Evolutionary conservation across 2,797 vertebrate genomes (phyloP), one percentile per base, ranked within the genome.

Genomic region (Toxotes lorentzi): DNA sequence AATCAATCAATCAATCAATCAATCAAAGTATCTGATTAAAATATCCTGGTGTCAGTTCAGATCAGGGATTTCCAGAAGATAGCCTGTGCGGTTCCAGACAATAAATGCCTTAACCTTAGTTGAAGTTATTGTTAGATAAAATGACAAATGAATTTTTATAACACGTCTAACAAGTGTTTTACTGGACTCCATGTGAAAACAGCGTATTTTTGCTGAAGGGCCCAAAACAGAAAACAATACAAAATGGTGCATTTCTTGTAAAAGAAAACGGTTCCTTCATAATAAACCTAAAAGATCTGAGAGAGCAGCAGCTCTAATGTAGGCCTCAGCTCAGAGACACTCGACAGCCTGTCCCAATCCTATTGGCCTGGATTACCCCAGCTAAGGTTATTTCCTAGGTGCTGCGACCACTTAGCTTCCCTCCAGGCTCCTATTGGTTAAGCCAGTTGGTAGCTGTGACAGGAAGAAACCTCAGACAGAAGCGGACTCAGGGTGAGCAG

Each of bases 281-380:
- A n/a, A 41, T 41, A 0, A 30, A 58, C 43, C 2, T 41, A n/a
- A 38, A 21, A 11, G 6, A 17, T 61, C 3, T 53, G 4, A 27
- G 24, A 23, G 3, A 41, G 6, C 19, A 43, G 63, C 65, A 45
- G 65, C 35, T 73, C 34, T 0, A 5, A 23, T 64, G 60, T 62
- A 60, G 73, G 38, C 41, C 48, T 35, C 14, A 43, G 70, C 53
- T 58, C 50, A 70, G 68, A 68, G 82, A 79, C 72, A 77, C 61
- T 58, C 12, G 12, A 60, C 69, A 85, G 79, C 56, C 73, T 40
- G 38, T 59, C 57, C 32, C 83, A 92, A 93, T 92, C 90, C 90
- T 87, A 83, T 91, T 91, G 84, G 61, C 75, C 24, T 35, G 88
- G 89, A 92, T 92, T 94, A 93, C 30, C 72, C 35, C 53, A 47